These are phyloP conservation scores for Mesaphorura yosii DNA, from an alignment of 1,140 invertebrate genomes.

Conservation along the genomic window DNA sequence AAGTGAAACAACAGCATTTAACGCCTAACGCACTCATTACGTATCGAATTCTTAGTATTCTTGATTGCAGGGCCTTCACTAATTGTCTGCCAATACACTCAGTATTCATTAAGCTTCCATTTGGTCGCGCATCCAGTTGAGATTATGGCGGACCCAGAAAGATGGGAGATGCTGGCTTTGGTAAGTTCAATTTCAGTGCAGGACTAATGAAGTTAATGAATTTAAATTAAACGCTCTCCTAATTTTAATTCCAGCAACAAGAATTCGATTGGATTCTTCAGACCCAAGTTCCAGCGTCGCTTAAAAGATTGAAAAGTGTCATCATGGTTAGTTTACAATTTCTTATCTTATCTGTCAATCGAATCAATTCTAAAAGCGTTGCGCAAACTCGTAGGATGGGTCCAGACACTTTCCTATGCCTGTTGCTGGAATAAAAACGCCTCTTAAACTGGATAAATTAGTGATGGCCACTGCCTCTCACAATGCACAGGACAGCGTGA, in stretches of 20 bases:
- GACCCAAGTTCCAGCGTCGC: slow-evolving; percentile 73
- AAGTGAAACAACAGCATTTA: too few relatives aligned
- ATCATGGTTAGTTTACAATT: slow-evolving; percentile 53
- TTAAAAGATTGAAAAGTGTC: slow-evolving; percentile 69
- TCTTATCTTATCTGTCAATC: not conserved
- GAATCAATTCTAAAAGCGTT: not conserved
- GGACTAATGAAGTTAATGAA: not conserved
- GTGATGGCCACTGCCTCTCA: slow-evolving; percentile 55
- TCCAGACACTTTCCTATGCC: slow-evolving; percentile 69
- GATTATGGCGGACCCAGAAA: slow-evolving; percentile 71
- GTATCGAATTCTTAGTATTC: not conserved
- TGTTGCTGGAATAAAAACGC: slow-evolving; percentile 61
- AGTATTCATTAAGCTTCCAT: too few relatives aligned
- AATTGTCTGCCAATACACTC: not conserved
- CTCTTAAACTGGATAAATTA: slow-evolving; percentile 76
- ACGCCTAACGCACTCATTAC: too few relatives aligned
- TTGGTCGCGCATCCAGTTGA: too few relatives aligned
- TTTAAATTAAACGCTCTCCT: not conserved
- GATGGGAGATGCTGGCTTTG: slow-evolving; percentile 70
- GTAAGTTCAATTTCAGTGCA: slow-evolving; percentile 49
- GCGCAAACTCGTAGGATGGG: slow-evolving; percentile 55
- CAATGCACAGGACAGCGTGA: slow-evolving; percentile 66
- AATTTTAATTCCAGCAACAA: slow-evolving; percentile 58
- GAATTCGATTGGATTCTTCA: slow-evolving; percentile 87
- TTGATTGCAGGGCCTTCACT: not conserved